Percentiles rank a stretch among this genome's conserved stretches.
Conservation (phyloP, 2,888 invertebrate species). For the Thecophora atra region DNA sequence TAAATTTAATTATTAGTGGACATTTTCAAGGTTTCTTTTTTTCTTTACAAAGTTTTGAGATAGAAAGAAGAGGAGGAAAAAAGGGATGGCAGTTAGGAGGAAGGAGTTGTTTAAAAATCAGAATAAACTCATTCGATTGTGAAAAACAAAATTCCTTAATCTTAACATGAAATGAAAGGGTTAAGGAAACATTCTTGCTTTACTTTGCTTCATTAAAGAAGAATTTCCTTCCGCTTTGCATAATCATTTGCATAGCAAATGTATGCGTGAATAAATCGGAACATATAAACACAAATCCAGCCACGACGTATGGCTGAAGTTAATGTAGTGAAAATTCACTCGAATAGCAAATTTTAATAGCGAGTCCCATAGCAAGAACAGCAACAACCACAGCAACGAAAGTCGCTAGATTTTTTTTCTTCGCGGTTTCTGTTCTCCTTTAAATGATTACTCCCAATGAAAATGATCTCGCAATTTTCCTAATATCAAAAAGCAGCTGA, state of each 20-base stretch:
- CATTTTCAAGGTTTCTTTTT: too few relatives aligned
- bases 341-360: conserved; percentile 21
- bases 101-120: too few relatives aligned
- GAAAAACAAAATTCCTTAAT: too few relatives aligned
- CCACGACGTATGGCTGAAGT: background rate
- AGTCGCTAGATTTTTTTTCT: background rate
- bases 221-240: conserved; percentile 27
- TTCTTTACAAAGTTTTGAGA: too few relatives aligned
- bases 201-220: conserved; percentile 11
- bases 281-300: background rate
- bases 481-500: background rate
- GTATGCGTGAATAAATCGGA: background rate
- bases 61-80: too few relatives aligned
- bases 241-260: background rate
- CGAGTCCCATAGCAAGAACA: conserved; percentile 5
- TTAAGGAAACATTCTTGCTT: background rate
- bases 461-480: conserved; percentile 8
- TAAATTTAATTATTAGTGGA: too few relatives aligned
- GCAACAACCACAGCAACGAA: too few relatives aligned
- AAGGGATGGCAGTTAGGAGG: too few relatives aligned
- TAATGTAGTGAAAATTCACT: conserved; percentile 20
- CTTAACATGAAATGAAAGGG: too few relatives aligned
- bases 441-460: background rate
- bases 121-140: too few relatives aligned
- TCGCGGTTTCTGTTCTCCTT: background rate